Percentiles rank a stretch among this genome's conserved stretches.
These are phyloP conservation scores for Heterodera carotae DNA, from an alignment of 1,140 invertebrate species.

Conservation along the genomic window DNA sequence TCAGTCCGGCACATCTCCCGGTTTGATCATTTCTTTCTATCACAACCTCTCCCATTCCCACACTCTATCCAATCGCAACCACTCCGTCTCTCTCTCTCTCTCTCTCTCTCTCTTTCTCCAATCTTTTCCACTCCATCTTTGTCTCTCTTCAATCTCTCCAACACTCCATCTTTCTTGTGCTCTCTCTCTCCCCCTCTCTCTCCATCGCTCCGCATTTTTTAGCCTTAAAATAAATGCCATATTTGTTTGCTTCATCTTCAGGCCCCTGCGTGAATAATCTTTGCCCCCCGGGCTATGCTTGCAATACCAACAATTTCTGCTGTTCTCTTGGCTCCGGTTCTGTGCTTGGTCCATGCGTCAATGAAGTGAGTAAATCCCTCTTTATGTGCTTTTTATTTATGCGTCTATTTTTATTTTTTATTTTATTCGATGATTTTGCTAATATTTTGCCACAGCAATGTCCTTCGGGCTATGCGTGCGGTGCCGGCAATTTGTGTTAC, in stretches of 20 bases:
- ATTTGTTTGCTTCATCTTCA: not conserved
- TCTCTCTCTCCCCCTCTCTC: conserved; percentile 9
- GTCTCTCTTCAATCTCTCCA: too few relatives aligned
- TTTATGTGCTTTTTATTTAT: too few relatives aligned
- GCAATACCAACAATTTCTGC: conserved; percentile 57
- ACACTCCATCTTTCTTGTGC: not conserved
- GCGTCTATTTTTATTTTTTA: conserved; percentile 1
- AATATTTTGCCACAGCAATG: conserved; percentile 32
- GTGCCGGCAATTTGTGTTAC: conserved; percentile 53
- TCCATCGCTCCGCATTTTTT: not conserved
- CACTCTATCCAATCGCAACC: not conserved
- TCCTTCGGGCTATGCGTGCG: conserved; percentile 50
- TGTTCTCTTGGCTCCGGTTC: conserved; percentile 57
- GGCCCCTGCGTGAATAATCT: conserved; percentile 52
- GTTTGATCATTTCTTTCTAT: conserved; percentile 5
- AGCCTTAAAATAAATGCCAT: not conserved
- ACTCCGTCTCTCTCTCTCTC: too few relatives aligned
- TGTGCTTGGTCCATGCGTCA: conserved; percentile 49
- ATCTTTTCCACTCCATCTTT: too few relatives aligned
- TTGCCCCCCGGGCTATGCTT: conserved; percentile 51
- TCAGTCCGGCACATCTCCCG: conserved; percentile 55
- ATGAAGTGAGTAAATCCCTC: conserved; percentile 28
- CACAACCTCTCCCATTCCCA: too few relatives aligned
- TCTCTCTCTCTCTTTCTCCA: too few relatives aligned
- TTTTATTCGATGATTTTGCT: not conserved